Base-by-base conservation (phyloP, 2,888 invertebrate species). In the Catocala fraxini region DNA sequence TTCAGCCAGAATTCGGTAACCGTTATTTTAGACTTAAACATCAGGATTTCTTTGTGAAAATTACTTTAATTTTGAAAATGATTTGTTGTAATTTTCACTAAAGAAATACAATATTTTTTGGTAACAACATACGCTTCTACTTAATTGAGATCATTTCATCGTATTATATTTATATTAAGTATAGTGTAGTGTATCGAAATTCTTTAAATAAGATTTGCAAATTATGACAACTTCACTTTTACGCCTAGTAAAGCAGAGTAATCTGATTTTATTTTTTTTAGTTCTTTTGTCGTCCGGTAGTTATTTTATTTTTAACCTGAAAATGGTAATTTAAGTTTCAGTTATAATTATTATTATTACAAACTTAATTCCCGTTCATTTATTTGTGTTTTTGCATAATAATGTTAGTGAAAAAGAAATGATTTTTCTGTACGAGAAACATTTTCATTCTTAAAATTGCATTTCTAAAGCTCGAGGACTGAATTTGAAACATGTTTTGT, bases 101-200 rank as follows among this genome's bases (percentile, higher is more conserved):
- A 80, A 81, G 81, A 83, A 81, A 77, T 81, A 66, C 68, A 56
- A 7, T 15, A 9, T 73, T 75, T 83, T 85, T 88, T 84, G 83
- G 89, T 90, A 89, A 87, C 87, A 85, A 88, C 81, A 91, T 93
- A 93, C 93, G 92, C 93, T 93, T 93, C 85, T 90, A 93, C 91
- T 91, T 92, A 90, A 89, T 86, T 91, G 89, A 91, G 85, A 88
- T 89, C 87, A 83, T 89, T 92, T 91, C 86, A 89, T 86, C 91
- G 91, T 93, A 93, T 93, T 93, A 92, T 91, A 91, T 93, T 90
- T 92, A 91, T 92, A 86, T 86, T 93, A 91, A 92, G 91, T 90
- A 88, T 92, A 91, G 89, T 85, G 80, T 92, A 91, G 90, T 86
- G 85, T 87, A 88, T 90, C 89, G 85, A 88, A 90, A 89, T 88